Conservation (phyloP, 2,888 invertebrate genomes). For the Pemphredon lugubris region DNA sequence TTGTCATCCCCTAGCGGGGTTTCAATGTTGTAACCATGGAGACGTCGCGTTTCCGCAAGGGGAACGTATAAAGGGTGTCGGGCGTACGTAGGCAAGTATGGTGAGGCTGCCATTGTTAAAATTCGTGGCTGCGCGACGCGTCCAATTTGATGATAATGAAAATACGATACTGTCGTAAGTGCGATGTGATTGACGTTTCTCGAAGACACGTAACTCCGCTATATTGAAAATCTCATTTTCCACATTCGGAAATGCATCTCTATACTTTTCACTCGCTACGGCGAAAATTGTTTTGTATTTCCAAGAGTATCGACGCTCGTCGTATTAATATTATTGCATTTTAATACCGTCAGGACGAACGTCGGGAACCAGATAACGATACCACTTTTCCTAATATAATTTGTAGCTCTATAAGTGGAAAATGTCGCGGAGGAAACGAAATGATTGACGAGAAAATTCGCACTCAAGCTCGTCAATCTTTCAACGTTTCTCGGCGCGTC, state of each 20-base stretch:
- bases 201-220: neutral
- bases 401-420: conserved; percentile 10
- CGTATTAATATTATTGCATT: too few relatives aligned
- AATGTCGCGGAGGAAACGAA: conserved; percentile 16
- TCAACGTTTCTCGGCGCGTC: conserved; percentile 55
- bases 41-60: conserved; percentile 77
- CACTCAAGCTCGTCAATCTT: conserved; percentile 70
- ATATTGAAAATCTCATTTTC: conserved; percentile 1
- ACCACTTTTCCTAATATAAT: neutral
- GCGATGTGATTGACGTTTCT: conserved; percentile 11
- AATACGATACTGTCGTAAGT: conserved; percentile 44
- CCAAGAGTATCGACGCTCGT: too few relatives aligned
- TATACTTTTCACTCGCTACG: neutral
- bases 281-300: too few relatives aligned
- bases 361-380: neutral
- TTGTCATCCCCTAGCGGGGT: conserved; percentile 79
- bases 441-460: conserved; percentile 67
- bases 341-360: neutral
- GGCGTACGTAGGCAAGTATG: conserved; percentile 70
- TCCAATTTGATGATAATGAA: conserved; percentile 62
- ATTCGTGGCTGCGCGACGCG: conserved; percentile 57
- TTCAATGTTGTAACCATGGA: conserved; percentile 81
- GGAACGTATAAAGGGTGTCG: conserved; percentile 74
- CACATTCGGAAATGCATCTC: neutral
- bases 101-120: conserved; percentile 74